Conservation (phyloP, 1,140 invertebrate species). For the Drosophila repleta region DNA sequence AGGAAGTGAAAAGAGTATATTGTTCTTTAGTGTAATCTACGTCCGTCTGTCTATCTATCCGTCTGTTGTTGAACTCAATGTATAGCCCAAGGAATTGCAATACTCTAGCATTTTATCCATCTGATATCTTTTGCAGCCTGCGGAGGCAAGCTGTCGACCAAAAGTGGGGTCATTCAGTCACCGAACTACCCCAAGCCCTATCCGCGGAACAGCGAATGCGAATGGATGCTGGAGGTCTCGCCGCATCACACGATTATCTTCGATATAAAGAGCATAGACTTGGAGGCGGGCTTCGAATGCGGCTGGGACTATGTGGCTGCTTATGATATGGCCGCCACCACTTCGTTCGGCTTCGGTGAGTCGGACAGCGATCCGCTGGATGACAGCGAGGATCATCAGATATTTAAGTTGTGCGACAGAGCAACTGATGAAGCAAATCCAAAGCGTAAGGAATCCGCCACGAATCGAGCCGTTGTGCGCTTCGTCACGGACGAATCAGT, state of each 20-base stretch:
- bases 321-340: slow-evolving; percentile 37
- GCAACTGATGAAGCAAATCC: not conserved
- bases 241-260: slow-evolving; percentile 86
- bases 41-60: too few species aligned
- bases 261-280: slow-evolving; percentile 85
- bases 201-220: slow-evolving; percentile 88
- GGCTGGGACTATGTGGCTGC: slow-evolving; percentile 85
- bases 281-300: slow-evolving; percentile 86
- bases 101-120: not conserved
- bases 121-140: slow-evolving; percentile 40
- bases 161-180: slow-evolving; percentile 62
- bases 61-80: too few species aligned
- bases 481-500: slow-evolving; percentile 62
- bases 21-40: too few species aligned
- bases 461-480: slow-evolving; percentile 59
- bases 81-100: too few species aligned
- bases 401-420: slow-evolving; percentile 57
- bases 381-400: slow-evolving; percentile 34
- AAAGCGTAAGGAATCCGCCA: not conserved
- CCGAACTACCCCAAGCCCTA: slow-evolving; percentile 92
- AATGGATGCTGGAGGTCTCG: slow-evolving; percentile 90
- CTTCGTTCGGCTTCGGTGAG: slow-evolving; percentile 1
- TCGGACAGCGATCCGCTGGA: slow-evolving; percentile 23
- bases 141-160: slow-evolving; percentile 53
- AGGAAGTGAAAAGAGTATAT: too few species aligned